Evolutionary conservation across 2,888 invertebrate species (phyloP), one percentile per base, ranked within the genome.

Genomic region (Laspeyria flexula): DNA sequence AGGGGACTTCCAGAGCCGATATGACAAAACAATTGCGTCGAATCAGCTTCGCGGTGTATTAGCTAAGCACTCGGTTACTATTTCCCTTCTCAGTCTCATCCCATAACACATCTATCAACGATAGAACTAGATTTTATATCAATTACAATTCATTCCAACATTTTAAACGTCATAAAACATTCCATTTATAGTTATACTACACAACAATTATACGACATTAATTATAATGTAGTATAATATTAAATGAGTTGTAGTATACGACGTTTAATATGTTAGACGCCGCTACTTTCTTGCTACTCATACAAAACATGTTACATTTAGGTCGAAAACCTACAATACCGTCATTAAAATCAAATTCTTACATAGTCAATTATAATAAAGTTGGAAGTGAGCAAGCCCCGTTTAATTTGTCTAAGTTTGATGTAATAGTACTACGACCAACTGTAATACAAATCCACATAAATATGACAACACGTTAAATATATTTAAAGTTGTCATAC

Each of bases 361-460:
- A 65, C 43, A 37, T 60, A 63, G 12, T 55, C 47, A 39, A 53
- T 59, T 54, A 60, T 59, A 49, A 50, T 55, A 50, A 42, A 38
- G 39, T 35, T 79, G 81, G 79, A 85, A 85, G 76, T 86, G 86
- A 88, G 88, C 87, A 86, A 86, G 86, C 85, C 70, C 75, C 74
- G 63, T 71, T 64, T 56, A 68, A 54, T 64, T 69, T 73, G 37
- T 60, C 66, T 71, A 66, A 64, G 56, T 65, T 41, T 64, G 43
- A 68, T 67, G 59, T 62, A 61, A 43, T 55, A 21, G 41, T 52
- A n/a, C 74, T 79, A 76, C 77, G 76, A 76, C 74, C 80, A 78
- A 82, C 73, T 70, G 70, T 65, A 21, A 56, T 37, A 49, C 31
- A 18, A 16, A 10, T 40, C n/a, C 12, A 42, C 44, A 25, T 53